Evolutionary conservation across 2,113 vertebrate genomes (phyloP).

Genomic region (Tachuris rubrigastra): DNA sequence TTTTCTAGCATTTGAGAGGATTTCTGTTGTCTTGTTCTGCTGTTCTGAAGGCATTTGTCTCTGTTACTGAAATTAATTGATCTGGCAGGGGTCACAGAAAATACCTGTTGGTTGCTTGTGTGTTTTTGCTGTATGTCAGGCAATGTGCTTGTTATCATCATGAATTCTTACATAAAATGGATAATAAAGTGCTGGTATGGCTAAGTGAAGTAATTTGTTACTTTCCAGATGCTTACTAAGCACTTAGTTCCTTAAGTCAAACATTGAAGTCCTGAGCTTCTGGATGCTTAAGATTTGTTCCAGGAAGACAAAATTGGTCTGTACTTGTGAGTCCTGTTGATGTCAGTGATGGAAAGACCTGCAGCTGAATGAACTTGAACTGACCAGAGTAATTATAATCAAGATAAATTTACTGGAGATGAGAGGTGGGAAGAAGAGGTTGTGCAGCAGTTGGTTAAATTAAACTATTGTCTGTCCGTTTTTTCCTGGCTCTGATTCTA

Average conservation of each 20-base stretch:
- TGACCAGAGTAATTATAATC: neutral
- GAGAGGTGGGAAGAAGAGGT: neutral
- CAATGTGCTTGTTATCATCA: neutral
- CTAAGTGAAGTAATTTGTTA: constrained; percentile 32
- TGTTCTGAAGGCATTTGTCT: neutral
- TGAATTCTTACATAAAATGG: constrained; percentile 10
- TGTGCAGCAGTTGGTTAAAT: neutral
- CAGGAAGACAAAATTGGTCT: neutral
- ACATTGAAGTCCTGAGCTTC: neutral
- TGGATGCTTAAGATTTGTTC: neutral
- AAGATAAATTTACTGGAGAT: neutral
- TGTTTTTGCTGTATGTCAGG: constrained; percentile 23
- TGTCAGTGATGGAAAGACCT: neutral
- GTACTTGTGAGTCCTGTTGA: neutral
- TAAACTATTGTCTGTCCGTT: neutral
- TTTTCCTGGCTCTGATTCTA: neutral
- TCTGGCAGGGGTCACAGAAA: constrained; percentile 16
- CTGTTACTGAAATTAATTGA: constrained; percentile 25
- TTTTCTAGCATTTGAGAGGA: neutral
- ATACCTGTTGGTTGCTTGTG: neutral
- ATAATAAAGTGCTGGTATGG: constrained; percentile 33
- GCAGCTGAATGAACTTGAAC: neutral
- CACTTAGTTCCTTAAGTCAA: constrained; percentile 10
- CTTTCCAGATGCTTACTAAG: constrained; percentile 31
- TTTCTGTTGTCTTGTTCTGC: neutral